These are phyloP conservation scores for Apostichopus parvimensis DNA, from an alignment of 35 echinoderm and acorn worm genomes.

Conservation along the genomic window DNA sequence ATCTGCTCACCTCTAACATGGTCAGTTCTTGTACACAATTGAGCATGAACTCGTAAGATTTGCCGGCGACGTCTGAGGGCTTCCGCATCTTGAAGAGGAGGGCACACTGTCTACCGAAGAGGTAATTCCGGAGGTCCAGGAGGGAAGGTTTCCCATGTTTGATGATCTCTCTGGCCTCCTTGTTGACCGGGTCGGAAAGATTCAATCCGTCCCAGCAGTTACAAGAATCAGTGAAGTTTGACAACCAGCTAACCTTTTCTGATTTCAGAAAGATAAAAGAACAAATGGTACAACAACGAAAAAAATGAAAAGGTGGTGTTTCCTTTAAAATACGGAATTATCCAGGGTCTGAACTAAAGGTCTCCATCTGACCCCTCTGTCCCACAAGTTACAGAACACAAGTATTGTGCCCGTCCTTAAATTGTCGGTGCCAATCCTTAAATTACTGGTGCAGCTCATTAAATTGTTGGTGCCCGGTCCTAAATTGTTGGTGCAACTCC, in stretches of 20 bases:
- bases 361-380: no score
- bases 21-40: conserved; percentile 90
- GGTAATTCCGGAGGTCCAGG: conserved; percentile 91
- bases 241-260: conserved; percentile 83
- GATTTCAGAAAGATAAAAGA: conserved; percentile 16
- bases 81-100: conserved; percentile 80
- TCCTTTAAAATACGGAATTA: no score
- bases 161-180: conserved; percentile 66
- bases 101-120: conserved; percentile 88
- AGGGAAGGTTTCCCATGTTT: conserved; percentile 76
- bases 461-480: no score
- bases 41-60: conserved; percentile 83
- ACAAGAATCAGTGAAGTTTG: conserved; percentile 72
- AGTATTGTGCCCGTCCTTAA: no score
- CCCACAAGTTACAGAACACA: no score
- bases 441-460: no score
- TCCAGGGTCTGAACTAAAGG: no score
- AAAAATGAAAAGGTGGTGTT: background rate
- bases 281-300: background rate
- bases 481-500: no score
- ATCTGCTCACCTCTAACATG: conserved; percentile 76
- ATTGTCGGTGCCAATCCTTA: no score
- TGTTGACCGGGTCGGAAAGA: conserved; percentile 75
- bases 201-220: conserved; percentile 95
- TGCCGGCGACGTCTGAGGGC: conserved; percentile 83